Percentiles rank a stretch among this genome's conserved stretches.
phyloP scores from a whole-genome alignment of 1,140 invertebrate species.

The Drosophila grimshawi region DNA sequence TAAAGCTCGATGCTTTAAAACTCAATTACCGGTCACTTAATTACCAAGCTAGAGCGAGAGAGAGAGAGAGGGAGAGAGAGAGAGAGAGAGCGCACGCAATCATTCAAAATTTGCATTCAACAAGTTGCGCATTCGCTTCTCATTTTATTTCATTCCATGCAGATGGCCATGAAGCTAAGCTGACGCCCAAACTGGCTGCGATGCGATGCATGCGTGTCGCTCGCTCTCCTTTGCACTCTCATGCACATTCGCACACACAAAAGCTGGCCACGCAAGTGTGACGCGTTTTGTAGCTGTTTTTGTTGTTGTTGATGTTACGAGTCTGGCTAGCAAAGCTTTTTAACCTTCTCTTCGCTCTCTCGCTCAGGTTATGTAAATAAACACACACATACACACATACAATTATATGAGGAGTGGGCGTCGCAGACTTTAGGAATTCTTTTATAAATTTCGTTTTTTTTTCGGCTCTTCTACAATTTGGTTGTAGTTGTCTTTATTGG shows the following conservation, averaged over 20 bases:
- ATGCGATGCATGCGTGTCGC: conserved; percentile 38
- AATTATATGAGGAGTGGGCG: conserved; percentile 43
- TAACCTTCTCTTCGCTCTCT: conserved; percentile 39
- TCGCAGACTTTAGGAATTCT: conserved; percentile 60
- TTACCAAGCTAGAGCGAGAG: conserved; percentile 53
- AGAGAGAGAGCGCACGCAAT: conserved; percentile 11
- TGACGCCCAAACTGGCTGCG: conserved; percentile 38
- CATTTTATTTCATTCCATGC: conserved; percentile 4
- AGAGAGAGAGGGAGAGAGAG: neutral
- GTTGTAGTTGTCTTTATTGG: conserved; percentile 22
- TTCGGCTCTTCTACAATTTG: conserved; percentile 30
- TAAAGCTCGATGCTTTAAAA: conserved; percentile 61
- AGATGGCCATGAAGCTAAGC: conserved; percentile 63
- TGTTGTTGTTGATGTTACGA: conserved; percentile 28
- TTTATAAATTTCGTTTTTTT: conserved; percentile 45
- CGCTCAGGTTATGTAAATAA: conserved; percentile 70
- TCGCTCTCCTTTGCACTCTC: conserved; percentile 7
- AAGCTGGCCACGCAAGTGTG: conserved; percentile 77
- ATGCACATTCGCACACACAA: conserved; percentile 46
- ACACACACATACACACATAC: conserved; percentile 37
- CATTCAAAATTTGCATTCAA: conserved; percentile 72
- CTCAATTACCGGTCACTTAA: conserved; percentile 78
- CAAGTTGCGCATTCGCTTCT: conserved; percentile 38
- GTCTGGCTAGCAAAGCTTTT: conserved; percentile 70
- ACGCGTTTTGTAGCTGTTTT: conserved; percentile 51